Evolutionary conservation across 2,113 vertebrate genomes (phyloP).

Genomic region (Talpa occidentalis): DNA sequence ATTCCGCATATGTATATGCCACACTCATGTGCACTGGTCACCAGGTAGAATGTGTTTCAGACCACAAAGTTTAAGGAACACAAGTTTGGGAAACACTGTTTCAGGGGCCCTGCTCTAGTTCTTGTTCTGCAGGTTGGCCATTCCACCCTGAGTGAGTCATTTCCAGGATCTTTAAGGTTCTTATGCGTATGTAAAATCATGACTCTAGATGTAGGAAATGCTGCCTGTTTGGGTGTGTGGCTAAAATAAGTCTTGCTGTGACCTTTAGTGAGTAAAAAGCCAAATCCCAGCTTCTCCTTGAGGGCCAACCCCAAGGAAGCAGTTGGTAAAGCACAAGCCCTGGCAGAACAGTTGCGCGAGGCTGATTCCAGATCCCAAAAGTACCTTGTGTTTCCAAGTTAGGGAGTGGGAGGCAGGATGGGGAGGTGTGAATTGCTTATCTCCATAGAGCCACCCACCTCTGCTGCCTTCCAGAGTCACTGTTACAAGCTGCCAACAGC

Average conservation of each 20-base stretch:
- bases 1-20: neutral
- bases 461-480: constrained; percentile 20
- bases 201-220: neutral
- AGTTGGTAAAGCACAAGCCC: constrained; percentile 2
- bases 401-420: constrained; percentile 59
- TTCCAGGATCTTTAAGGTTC: neutral
- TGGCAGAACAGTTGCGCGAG: constrained; percentile 11
- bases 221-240: constrained; percentile 2
- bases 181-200: neutral
- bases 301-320: neutral
- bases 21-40: neutral
- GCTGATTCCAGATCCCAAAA: constrained; percentile 8
- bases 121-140: constrained; percentile 26
- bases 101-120: neutral
- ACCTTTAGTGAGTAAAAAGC: neutral
- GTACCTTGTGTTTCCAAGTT: constrained; percentile 71
- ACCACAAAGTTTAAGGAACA: neutral
- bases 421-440: constrained; percentile 69
- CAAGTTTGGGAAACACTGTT: neutral
- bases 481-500: constrained; percentile 42
- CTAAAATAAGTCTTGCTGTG: neutral
- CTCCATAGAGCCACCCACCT: constrained; percentile 72
- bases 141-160: neutral
- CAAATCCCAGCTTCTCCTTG: constrained; percentile 30
- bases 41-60: neutral